Conservation (phyloP, 2,797 vertebrate species). For the Schizopygopsis pylzovi region DNA sequence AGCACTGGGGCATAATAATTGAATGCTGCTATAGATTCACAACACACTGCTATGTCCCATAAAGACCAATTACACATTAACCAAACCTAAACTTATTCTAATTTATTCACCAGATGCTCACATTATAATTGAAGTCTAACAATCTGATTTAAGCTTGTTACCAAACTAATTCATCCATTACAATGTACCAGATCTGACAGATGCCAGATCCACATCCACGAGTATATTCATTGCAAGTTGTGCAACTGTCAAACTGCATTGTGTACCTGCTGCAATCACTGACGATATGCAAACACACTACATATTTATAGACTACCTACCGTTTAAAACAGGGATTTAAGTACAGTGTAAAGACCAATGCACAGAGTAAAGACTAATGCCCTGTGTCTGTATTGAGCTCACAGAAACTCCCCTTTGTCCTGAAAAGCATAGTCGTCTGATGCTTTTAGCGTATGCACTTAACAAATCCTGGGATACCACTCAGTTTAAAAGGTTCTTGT, state of each 20-base stretch:
- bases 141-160: conserved; percentile 38
- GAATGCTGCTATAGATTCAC: conserved; percentile 14
- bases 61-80: conserved; percentile 36
- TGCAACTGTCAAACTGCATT: neutral
- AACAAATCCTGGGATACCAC: conserved; percentile 1
- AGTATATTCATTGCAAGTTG: neutral
- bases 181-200: conserved; percentile 2
- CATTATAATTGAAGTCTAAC: conserved; percentile 26
- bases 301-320: neutral
- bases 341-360: neutral
- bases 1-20: neutral
- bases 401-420: conserved; percentile 14
- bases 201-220: neutral
- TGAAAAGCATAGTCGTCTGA: neutral
- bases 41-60: neutral
- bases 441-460: conserved; percentile 32
- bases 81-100: conserved; percentile 21
- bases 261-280: neutral
- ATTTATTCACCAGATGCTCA: conserved; percentile 38
- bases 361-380: neutral
- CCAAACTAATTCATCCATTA: conserved; percentile 24
- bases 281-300: neutral
- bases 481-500: conserved; percentile 36
- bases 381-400: neutral
- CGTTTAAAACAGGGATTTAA: neutral